A percentile compares a stretch with the other conserved stretches of the same genome.
phyloP scores from a whole-genome alignment of 1,140 invertebrate genomes.

The Apis mellifera region Amel_HAv3.1 CM009935.2:7127501-7128000 shows the following conservation, averaged over 20 bases:
- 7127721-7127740: slow-evolving; percentile 9
- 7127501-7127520: background rate
- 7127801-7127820: background rate
- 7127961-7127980: background rate
- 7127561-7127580: slow-evolving; percentile 37
- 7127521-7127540: background rate
- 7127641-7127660: too few relatives aligned
- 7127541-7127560: slow-evolving; percentile 33
- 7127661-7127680: slow-evolving; percentile 35
- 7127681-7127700: slow-evolving; percentile 41
- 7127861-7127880: slow-evolving; percentile 10
- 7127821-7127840: background rate
- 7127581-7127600: slow-evolving; percentile 52
- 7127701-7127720: slow-evolving; percentile 37
- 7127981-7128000: too few relatives aligned
- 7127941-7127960: background rate
- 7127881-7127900: background rate
- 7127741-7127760: background rate
- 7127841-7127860: slow-evolving; percentile 9
- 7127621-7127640: background rate
- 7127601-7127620: slow-evolving; percentile 25
- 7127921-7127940: background rate
- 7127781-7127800: background rate
- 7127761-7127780: background rate
- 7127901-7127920: background rate